Evolutionary conservation across 2,113 vertebrate species (phyloP).

Genomic region (Aegotheles bennettii): DNA sequence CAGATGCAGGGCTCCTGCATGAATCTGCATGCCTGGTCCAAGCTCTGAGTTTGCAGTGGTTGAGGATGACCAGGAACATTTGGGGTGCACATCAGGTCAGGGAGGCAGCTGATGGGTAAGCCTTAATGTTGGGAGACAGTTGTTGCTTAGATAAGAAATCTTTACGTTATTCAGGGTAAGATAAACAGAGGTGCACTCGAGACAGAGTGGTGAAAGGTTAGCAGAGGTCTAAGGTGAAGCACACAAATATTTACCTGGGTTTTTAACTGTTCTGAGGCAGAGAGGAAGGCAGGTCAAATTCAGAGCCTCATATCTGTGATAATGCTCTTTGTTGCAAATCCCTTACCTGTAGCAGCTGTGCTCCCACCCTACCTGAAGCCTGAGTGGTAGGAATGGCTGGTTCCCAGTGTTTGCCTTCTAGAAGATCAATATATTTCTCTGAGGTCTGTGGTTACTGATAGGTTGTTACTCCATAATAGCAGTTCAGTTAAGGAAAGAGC

Average conservation of each 20-base stretch:
- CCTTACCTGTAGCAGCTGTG: not conserved
- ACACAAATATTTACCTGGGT: conserved; percentile 19
- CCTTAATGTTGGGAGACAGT: not conserved
- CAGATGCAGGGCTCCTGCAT: not conserved
- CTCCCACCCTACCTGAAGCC: not conserved
- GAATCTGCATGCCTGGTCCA: not conserved
- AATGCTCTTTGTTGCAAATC: not conserved
- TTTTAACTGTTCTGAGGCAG: not conserved
- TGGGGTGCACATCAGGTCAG: not conserved
- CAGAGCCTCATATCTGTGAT: not conserved
- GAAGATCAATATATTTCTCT: not conserved
- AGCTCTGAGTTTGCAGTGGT: not conserved
- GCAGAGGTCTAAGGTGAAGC: not conserved
- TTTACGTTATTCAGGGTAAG: not conserved
- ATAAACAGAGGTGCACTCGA: not conserved
- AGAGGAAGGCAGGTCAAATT: not conserved
- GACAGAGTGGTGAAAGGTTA: conserved; percentile 3
- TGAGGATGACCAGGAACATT: not conserved
- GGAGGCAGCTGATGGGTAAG: not conserved
- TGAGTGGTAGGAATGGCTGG: not conserved
- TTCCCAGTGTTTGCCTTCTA: not conserved
- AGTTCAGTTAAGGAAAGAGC: not conserved
- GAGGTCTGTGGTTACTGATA: not conserved
- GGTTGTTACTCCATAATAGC: not conserved
- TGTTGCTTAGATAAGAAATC: conserved; percentile 15